Conservation (phyloP, 1,140 invertebrate genomes). For the Euura saliciscinereae region DNA sequence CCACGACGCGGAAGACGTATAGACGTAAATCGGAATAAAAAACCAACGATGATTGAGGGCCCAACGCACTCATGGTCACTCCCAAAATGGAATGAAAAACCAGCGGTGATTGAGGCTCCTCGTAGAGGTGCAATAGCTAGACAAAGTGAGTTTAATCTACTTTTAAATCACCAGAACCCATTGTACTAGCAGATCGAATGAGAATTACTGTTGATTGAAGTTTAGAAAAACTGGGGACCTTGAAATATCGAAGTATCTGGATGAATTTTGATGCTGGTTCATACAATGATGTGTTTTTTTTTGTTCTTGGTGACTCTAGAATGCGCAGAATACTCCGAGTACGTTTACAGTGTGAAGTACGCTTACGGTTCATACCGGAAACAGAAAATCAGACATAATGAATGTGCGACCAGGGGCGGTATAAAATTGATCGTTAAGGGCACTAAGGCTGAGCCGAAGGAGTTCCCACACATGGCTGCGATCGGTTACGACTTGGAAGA, state of each 20-base stretch:
- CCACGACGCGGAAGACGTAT: no score
- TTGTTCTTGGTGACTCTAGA: constrained; percentile 29
- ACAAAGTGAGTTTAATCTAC: constrained; percentile 27
- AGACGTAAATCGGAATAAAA: no score
- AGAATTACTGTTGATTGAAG: no score
- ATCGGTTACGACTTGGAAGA: constrained; percentile 33
- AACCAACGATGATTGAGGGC: no score
- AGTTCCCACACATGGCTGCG: constrained; percentile 58
- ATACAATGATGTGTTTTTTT: background rate
- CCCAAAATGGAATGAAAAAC: no score
- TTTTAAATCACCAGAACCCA: background rate
- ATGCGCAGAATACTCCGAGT: constrained; percentile 43
- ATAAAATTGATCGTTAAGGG: constrained; percentile 54
- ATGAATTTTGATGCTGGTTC: no score
- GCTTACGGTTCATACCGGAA: constrained; percentile 19
- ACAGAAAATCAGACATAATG: no score
- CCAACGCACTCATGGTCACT: no score
- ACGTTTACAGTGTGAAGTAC: constrained; percentile 33
- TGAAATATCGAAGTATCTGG: no score
- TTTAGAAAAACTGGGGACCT: no score
- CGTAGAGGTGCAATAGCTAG: constrained; percentile 20
- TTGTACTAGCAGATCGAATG: no score
- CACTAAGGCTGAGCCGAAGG: constrained; percentile 42
- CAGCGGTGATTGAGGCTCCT: no score
- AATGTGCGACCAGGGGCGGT: constrained; percentile 26